A percentile compares a stretch with the other conserved stretches of the same genome.
These are phyloP conservation scores for Morus bassanus DNA, from an alignment of 2,797 vertebrate genomes.

Conservation along the genomic window DNA sequence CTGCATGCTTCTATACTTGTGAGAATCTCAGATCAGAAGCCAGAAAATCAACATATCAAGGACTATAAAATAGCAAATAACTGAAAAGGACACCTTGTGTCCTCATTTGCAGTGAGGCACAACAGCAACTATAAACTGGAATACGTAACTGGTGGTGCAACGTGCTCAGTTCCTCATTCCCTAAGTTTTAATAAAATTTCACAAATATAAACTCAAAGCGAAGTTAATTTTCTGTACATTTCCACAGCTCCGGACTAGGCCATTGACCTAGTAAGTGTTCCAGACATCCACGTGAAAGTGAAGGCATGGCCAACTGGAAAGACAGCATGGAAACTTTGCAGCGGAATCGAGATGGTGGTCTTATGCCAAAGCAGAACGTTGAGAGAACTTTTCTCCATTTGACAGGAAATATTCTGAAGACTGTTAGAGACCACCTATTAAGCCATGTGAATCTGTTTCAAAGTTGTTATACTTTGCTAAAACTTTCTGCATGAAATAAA, in stretches of 20 bases:
- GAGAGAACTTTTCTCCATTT: background rate
- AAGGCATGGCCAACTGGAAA: background rate
- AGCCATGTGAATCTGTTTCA: background rate
- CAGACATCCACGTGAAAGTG: background rate
- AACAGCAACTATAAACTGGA: background rate
- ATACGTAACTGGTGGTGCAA: rapidly evolving
- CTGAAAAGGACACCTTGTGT: background rate
- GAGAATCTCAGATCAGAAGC: background rate
- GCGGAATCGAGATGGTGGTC: background rate
- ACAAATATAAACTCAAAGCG: background rate
- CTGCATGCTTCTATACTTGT: background rate
- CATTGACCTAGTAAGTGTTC: background rate
- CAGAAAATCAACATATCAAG: background rate
- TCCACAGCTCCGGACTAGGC: background rate
- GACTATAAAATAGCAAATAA: background rate
- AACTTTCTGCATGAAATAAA: background rate
- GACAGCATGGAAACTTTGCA: background rate
- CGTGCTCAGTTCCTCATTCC: background rate
- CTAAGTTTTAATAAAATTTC: background rate
- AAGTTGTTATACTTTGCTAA: background rate
- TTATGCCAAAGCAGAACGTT: background rate
- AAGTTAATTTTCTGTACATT: background rate
- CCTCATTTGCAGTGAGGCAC: background rate
- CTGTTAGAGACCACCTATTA: background rate
- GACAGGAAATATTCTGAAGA: background rate